Base-by-base conservation (phyloP, 2,113 vertebrate genomes). In the Dicaeum eximium region DNA sequence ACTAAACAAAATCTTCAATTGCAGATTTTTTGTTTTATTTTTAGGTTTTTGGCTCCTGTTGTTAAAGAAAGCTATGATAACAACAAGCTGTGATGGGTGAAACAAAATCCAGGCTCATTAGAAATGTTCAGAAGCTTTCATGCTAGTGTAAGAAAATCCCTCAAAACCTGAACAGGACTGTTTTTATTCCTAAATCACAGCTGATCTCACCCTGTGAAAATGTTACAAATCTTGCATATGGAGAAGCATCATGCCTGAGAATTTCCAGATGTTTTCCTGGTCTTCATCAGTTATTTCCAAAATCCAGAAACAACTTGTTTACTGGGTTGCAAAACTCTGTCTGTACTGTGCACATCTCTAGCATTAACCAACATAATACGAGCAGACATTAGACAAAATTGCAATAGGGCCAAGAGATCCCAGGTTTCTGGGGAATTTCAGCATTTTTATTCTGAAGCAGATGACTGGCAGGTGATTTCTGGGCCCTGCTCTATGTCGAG, bases 131-230 rank as follows among this genome's bases (percentile, higher is more conserved):
- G 42, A 65, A 86, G 42, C 22, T 72, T 92, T 92, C n/a, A 33
- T 9, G 24, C 15, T 77, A n/a, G 11, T 35, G 28, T 53, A 71
- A 60, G 86, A 88, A 90, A 47, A 30, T 50, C 6, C 25, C 14
- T 53, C 37, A 24, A 69, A 90, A 73, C 2, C 12, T 50, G 12
- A 77, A 12, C 15, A 40, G 30, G 19, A 27, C 11, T 58, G 19
- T 25, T 72, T 66, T 51, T 67, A 44, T 48, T 22, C 48, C 19
- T 82, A 56, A 86, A 62, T 78, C 27, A 48, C 64, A 77, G 77
- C 35, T 79, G 90, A 94, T 86, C 54, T 95, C 90, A 92, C 75
- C 88, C 88, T 60, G 40, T 97, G 94, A 96, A 97, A 93, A 96
- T 94, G 65, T 48, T 92, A 88, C 25, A 84, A 80, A 88, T 86